Evolutionary conservation across 2,113 vertebrate species (phyloP).

Genomic region (Stigmatopora nigra): DNA sequence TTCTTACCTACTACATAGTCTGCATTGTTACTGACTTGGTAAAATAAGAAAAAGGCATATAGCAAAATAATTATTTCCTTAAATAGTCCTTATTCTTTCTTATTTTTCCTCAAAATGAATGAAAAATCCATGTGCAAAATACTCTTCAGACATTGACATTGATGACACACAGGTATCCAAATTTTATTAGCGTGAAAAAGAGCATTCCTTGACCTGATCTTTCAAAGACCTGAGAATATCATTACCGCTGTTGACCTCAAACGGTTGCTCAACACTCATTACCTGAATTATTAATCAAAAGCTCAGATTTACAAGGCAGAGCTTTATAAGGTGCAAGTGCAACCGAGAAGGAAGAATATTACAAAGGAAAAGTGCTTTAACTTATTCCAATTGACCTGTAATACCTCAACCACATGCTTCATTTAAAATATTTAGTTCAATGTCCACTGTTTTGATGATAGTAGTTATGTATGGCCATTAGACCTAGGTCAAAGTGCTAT

Average conservation of each 20-base stretch:
- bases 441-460: slow-evolving; percentile 49
- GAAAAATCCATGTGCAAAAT: slow-evolving; percentile 26
- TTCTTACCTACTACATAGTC: not conserved
- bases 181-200: too few relatives aligned
- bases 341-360: slow-evolving; percentile 28
- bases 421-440: slow-evolving; percentile 57
- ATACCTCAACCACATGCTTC: slow-evolving; percentile 49
- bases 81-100: too few relatives aligned
- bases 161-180: too few relatives aligned
- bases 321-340: slow-evolving; percentile 42
- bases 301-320: slow-evolving; percentile 22
- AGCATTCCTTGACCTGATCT: not conserved
- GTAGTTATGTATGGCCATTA: slow-evolving; percentile 49
- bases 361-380: slow-evolving; percentile 36
- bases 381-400: slow-evolving; percentile 46
- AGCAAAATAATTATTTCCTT: too few relatives aligned
- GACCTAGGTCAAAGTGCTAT: slow-evolving; percentile 27
- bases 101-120: too few relatives aligned
- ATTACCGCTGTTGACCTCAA: slow-evolving; percentile 37
- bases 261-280: slow-evolving; percentile 47
- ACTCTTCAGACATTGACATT: slow-evolving; percentile 34
- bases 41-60: too few relatives aligned
- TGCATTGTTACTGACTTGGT: too few relatives aligned
- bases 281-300: slow-evolving; percentile 44
- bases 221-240: not conserved